phyloP scores from a whole-genome alignment of 2,797 vertebrate species.

The Myripristis murdjan region DNA sequence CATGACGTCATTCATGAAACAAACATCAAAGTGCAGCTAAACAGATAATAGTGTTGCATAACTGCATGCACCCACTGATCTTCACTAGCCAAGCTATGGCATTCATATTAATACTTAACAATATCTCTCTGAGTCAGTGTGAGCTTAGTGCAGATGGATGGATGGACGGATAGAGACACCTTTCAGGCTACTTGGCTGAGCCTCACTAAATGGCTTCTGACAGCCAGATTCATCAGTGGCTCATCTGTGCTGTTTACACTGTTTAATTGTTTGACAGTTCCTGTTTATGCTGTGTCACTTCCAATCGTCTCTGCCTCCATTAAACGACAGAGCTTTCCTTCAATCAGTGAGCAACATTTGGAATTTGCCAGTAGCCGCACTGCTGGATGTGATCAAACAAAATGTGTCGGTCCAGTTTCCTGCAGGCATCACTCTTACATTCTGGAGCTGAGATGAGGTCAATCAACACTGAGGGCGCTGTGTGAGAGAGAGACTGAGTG shows the following conservation, averaged over 20 bases:
- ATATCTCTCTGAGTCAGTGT: conserved; percentile 37
- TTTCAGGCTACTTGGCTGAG: conserved; percentile 56
- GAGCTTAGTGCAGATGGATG: conserved; percentile 37
- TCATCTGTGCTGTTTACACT: conserved; percentile 84
- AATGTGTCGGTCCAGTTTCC: conserved; percentile 59
- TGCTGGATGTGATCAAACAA: conserved; percentile 64
- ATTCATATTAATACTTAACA: conserved; percentile 9
- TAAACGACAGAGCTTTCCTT: conserved; percentile 57
- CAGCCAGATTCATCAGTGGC: conserved; percentile 81
- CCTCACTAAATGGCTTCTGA: conserved; percentile 76
- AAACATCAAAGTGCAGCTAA: background rate
- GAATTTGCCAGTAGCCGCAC: conserved; percentile 52
- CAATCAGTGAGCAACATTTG: conserved; percentile 64
- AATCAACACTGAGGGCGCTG: conserved; percentile 58
- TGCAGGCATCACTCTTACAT: conserved; percentile 59
- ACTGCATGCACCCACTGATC: background rate
- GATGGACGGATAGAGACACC: conserved; percentile 53
- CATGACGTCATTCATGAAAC: background rate
- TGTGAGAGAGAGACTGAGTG: conserved; percentile 14
- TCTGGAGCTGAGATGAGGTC: conserved; percentile 62
- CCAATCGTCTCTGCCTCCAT: conserved; percentile 74
- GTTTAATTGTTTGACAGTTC: conserved; percentile 86
- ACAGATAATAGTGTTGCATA: background rate
- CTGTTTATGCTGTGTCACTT: conserved; percentile 86
- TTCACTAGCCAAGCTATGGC: background rate